Conservation (phyloP, 2,888 invertebrate species). For the Drosophila mercatorum region DNA sequence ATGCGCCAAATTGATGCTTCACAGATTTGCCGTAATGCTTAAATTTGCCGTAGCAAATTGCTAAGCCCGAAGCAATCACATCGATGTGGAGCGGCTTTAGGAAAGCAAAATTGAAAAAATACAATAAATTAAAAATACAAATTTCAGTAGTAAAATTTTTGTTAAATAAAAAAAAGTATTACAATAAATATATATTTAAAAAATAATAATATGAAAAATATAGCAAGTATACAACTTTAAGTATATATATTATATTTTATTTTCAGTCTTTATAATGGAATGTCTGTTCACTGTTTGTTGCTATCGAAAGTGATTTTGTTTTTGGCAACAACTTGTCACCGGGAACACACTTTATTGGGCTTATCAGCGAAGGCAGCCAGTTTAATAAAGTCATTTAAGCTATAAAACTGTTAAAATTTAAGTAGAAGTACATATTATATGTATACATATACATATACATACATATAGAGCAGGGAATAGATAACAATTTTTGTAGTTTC, state of each 20-base stretch:
- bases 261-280: not conserved
- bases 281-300: conserved; percentile 19
- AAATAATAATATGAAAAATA: not conserved
- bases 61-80: conserved; percentile 1
- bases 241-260: not conserved
- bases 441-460: not conserved
- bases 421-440: not conserved
- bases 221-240: no score
- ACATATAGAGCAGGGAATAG: not conserved
- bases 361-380: conserved; percentile 34
- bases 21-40: conserved; percentile 18
- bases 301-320: conserved; percentile 41
- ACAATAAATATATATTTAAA: not conserved
- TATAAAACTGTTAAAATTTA: conserved; percentile 1
- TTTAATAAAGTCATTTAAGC: conserved; percentile 8
- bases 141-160: not conserved
- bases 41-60: conserved; percentile 28
- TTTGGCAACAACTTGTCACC: conserved; percentile 3
- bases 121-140: not conserved
- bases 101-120: not conserved
- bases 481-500: conserved; percentile 5
- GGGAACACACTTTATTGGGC: conserved; percentile 5
- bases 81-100: not conserved
- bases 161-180: not conserved
- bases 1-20: conserved; percentile 23